phyloP scores from a whole-genome alignment of 1,140 invertebrate genomes.

The Colletes latitarsis region DNA sequence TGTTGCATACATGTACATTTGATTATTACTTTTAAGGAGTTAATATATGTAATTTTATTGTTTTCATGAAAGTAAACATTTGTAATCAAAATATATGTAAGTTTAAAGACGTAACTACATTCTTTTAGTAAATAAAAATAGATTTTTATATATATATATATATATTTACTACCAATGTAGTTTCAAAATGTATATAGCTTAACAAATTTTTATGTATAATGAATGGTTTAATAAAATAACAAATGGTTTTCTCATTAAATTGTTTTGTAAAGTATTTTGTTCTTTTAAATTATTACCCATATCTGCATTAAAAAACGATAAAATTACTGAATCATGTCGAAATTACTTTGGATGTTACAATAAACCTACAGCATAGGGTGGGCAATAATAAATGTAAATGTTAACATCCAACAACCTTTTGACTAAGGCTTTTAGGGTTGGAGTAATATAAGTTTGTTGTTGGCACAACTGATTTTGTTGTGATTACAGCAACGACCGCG shows the following conservation, averaged over 20 bases:
- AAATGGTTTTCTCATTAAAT: conserved; percentile 37
- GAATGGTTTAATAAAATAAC: conserved; percentile 40
- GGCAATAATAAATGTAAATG: conserved; percentile 19
- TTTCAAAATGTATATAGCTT: conserved; percentile 38
- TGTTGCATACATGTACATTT: no score
- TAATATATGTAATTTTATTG: no score
- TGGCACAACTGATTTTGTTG: conserved; percentile 82
- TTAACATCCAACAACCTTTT: conserved; percentile 51
- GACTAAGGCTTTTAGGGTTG: conserved; percentile 49
- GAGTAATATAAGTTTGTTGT: conserved; percentile 75
- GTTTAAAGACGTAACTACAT: no score
- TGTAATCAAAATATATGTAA: no score
- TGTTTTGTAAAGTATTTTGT: conserved; percentile 25
- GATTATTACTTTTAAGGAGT: no score
- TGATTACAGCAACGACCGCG: conserved; percentile 80
- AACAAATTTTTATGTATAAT: conserved; percentile 31
- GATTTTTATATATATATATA: neutral
- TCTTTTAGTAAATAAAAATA: no score
- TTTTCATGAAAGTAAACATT: no score
- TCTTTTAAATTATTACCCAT: conserved; percentile 25
- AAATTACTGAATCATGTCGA: neutral
- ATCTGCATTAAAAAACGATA: neutral
- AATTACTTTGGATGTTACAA: conserved; percentile 5
- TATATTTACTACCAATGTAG: conserved; percentile 8
- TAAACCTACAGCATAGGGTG: neutral